Conservation (phyloP, 2,888 invertebrate genomes). For the Dinocampus coccinellae region DNA sequence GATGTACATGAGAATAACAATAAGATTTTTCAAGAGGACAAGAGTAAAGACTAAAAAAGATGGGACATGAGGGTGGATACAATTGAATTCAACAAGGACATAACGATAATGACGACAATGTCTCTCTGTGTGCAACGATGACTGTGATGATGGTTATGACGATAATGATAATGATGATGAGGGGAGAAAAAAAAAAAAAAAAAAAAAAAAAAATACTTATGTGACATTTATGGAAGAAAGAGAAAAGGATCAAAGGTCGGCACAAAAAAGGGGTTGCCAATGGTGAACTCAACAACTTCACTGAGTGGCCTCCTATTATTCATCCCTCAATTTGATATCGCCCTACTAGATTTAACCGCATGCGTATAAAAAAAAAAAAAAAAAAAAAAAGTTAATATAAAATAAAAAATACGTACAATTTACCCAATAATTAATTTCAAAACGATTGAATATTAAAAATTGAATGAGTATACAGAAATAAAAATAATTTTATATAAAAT, state of each 20-base stretch:
- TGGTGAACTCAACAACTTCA: neutral
- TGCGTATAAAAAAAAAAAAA: neutral
- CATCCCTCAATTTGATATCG: neutral
- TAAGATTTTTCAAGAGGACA: constrained; percentile 56
- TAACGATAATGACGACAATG: neutral
- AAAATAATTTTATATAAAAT: neutral
- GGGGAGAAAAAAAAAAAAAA: neutral
- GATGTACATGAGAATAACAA: constrained; percentile 58
- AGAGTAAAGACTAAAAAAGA: no score
- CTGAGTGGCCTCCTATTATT: neutral
- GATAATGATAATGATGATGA: neutral
- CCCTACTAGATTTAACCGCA: neutral
- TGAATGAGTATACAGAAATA: neutral
- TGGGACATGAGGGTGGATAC: neutral
- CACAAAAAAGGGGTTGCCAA: neutral
- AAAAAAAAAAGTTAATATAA: no score
- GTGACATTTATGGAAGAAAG: neutral
- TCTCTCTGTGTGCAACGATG: no score
- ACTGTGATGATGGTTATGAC: neutral
- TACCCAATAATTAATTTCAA: constrained; percentile 7
- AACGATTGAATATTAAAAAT: neutral
- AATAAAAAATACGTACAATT: neutral
- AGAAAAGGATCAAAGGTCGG: neutral
- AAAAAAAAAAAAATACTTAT: neutral
- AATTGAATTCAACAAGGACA: neutral